A percentile compares a stretch with the other conserved stretches of the same genome.
phyloP scores from a whole-genome alignment of 2,797 vertebrate species.

The Melanogrammus aeglefinus region DNA sequence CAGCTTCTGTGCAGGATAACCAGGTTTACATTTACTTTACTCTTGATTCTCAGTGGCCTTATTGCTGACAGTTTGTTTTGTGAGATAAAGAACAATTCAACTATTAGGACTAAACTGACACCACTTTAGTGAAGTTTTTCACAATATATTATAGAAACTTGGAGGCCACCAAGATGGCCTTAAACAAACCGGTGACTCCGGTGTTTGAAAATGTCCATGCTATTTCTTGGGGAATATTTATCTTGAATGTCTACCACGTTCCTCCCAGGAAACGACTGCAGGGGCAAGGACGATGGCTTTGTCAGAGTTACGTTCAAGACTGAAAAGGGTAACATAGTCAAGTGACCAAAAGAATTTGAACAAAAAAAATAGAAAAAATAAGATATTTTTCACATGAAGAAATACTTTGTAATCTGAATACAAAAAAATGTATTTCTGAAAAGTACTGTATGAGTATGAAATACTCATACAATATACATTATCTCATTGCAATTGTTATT shows the following conservation, averaged over 20 bases:
- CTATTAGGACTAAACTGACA: no score
- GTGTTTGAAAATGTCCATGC: neutral
- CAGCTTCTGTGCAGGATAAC: neutral
- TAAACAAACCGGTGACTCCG: neutral
- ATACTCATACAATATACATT: neutral
- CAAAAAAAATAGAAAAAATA: neutral
- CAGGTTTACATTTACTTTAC: neutral
- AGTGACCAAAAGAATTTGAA: neutral
- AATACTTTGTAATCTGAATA: neutral
- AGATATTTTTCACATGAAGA: neutral
- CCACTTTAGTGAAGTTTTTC: neutral
- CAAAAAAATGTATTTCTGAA: neutral
- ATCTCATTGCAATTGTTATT: neutral
- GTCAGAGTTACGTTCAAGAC: conserved; percentile 91
- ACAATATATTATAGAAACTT: neutral
- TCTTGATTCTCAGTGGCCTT: neutral
- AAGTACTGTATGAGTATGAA: neutral
- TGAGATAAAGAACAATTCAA: no score
- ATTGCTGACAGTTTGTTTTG: no score
- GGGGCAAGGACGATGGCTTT: conserved; percentile 87
- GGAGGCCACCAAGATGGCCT: neutral
- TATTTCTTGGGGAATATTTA: neutral
- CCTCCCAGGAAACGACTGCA: conserved; percentile 78
- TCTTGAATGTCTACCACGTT: neutral
- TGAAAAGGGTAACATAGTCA: conserved; percentile 81